Evolutionary conservation across 1,140 invertebrate species (phyloP).

Genomic region (Ceratina japonica): DNA sequence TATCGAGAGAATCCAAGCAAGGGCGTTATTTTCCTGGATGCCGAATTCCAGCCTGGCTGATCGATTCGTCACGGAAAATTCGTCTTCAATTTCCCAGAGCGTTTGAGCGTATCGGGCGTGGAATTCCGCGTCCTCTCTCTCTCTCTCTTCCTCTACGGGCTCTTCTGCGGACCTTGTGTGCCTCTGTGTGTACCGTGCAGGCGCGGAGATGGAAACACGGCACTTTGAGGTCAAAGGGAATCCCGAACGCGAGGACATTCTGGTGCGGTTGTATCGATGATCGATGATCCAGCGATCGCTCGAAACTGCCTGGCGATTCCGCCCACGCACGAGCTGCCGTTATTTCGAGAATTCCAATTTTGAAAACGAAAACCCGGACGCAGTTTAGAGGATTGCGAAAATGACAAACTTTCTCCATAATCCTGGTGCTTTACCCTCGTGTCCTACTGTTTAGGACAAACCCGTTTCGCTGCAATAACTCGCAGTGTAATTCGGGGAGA

Average conservation of each 20-base stretch:
- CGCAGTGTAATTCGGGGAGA: neutral
- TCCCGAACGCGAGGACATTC: constrained; percentile 4
- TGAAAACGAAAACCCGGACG: constrained; percentile 12
- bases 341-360: constrained; percentile 53
- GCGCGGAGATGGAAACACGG: constrained; percentile 1
- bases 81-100: constrained; percentile 50
- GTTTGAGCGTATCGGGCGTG: constrained; percentile 37
- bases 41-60: constrained; percentile 4
- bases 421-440: neutral
- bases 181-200: no score
- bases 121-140: constrained; percentile 31
- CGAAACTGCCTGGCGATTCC: neutral
- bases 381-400: neutral
- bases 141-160: neutral
- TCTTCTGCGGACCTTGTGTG: neutral
- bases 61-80: constrained; percentile 35
- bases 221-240: constrained; percentile 53
- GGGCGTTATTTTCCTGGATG: neutral
- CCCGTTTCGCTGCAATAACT: constrained; percentile 6
- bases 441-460: neutral
- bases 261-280: constrained; percentile 16
- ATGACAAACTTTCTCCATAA: constrained; percentile 10
- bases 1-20: no score
- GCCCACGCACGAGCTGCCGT: neutral
- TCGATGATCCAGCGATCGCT: constrained; percentile 10